These are phyloP conservation scores for Mamestra configurata DNA, from an alignment of 1,140 invertebrate genomes.

Conservation along the genomic window DNA sequence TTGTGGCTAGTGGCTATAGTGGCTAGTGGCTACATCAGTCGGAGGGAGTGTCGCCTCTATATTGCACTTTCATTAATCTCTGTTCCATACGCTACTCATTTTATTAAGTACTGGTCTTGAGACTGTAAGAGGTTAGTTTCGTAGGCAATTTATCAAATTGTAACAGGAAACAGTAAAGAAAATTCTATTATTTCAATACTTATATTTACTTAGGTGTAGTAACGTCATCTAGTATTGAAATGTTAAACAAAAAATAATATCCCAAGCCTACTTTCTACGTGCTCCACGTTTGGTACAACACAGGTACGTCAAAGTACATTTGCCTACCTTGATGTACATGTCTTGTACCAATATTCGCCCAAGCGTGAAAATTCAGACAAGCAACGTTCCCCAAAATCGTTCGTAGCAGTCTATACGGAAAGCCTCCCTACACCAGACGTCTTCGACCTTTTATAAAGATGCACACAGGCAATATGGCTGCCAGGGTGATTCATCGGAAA, in stretches of 20 bases:
- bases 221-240: background rate
- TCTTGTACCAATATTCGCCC: too few relatives aligned
- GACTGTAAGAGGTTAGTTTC: background rate
- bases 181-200: background rate
- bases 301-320: too few relatives aligned
- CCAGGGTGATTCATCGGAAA: conserved; percentile 14
- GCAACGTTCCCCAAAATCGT: background rate
- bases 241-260: background rate
- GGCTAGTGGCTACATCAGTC: background rate
- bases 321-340: too few relatives aligned
- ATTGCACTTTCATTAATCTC: conserved; percentile 24
- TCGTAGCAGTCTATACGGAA: background rate
- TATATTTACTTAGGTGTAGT: background rate
- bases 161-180: background rate
- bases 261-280: too few relatives aligned
- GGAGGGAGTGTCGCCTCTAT: background rate
- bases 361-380: background rate
- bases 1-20: background rate
- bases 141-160: background rate
- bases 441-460: background rate
- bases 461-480: background rate
- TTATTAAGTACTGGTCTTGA: background rate
- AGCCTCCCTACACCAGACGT: background rate
- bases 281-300: too few relatives aligned
- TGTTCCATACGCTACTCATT: background rate